phyloP scores from a whole-genome alignment of 2,113 vertebrate species.

The Shinisaurus crocodilurus region DNA sequence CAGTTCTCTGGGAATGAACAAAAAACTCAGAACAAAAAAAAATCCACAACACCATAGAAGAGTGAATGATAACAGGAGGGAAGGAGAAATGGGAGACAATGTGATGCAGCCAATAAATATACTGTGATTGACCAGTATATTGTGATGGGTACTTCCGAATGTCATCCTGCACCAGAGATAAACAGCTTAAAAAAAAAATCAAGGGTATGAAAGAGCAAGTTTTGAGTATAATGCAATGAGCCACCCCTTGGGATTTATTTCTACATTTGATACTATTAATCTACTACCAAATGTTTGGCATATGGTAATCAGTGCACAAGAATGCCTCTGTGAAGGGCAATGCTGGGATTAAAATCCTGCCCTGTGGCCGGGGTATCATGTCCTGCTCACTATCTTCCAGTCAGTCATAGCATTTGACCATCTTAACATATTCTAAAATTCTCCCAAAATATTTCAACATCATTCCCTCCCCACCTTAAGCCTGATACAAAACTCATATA shows the following conservation, averaged over 20 bases:
- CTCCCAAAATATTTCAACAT: no score
- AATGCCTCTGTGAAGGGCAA: neutral
- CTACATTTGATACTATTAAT: neutral
- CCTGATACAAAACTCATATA: neutral
- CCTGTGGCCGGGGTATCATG: neutral
- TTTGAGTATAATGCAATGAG: neutral
- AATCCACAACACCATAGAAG: neutral
- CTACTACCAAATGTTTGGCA: neutral
- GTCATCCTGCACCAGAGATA: neutral
- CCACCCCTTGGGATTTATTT: conserved; percentile 21
- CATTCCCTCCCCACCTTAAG: neutral
- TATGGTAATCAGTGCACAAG: neutral
- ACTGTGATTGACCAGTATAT: neutral
- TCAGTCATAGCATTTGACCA: conserved; percentile 41
- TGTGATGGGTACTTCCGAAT: neutral
- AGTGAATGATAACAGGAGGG: no score
- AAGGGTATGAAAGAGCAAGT: conserved; percentile 5
- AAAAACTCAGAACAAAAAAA: neutral
- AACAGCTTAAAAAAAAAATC: neutral
- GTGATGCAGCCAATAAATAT: neutral
- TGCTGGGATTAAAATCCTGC: neutral
- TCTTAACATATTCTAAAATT: conserved; percentile 22
- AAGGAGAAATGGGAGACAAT: neutral
- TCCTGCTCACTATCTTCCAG: neutral
- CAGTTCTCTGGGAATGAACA: neutral